Evolutionary conservation across 2,113 vertebrate species (phyloP).

Genomic region (Enhydra lutris): DNA sequence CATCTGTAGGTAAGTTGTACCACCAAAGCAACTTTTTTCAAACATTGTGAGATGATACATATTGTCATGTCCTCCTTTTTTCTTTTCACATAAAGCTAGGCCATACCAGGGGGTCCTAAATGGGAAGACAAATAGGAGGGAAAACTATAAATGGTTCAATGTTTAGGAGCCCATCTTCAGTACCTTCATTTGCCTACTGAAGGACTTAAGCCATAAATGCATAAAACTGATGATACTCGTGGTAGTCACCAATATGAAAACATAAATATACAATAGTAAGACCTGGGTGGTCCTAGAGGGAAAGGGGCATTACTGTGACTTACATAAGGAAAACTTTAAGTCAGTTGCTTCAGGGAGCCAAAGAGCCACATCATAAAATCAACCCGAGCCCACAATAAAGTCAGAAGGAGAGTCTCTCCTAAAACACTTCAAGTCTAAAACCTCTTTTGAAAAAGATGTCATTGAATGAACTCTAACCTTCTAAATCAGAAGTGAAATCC

Average conservation of each 20-base stretch:
- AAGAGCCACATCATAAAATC: background rate
- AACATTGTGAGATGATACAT: background rate
- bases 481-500: background rate
- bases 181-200: background rate
- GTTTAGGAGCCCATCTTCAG: background rate
- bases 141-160: background rate
- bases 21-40: background rate
- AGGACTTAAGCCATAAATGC: background rate
- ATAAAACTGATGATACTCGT: background rate
- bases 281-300: background rate
- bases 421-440: background rate
- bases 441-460: background rate
- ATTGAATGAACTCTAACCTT: background rate
- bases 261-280: background rate
- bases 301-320: background rate
- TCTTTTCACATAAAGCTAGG: background rate
- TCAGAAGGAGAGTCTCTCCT: slow-evolving; percentile 11
- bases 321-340: background rate
- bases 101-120: background rate
- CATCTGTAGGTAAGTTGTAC: background rate
- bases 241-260: background rate
- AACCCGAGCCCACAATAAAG: background rate
- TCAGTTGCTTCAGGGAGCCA: background rate
- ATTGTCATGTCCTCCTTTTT: background rate
- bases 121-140: background rate